phyloP scores from a whole-genome alignment of 2,113 vertebrate genomes.

The Ahaetulla prasina region DNA sequence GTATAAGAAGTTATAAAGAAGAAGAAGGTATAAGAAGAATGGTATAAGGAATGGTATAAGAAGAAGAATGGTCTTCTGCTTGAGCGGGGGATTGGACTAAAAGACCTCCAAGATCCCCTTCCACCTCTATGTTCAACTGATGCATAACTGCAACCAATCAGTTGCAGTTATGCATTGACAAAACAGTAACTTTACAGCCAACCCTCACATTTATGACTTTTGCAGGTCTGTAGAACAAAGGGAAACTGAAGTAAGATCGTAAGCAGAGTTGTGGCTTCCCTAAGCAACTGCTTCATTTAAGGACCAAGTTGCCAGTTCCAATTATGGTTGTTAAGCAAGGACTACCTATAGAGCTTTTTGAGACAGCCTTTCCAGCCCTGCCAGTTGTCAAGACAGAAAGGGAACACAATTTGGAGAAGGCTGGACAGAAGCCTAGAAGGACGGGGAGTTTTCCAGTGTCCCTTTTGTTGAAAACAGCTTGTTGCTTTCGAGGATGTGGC shows the following conservation, averaged over 20 bases:
- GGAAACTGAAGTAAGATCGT: not conserved
- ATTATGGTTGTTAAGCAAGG: not conserved
- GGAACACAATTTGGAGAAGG: not conserved
- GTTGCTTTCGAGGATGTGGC: not conserved
- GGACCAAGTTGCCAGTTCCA: not conserved
- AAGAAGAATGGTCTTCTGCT: too few species aligned
- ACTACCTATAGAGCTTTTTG: not conserved
- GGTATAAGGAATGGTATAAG: too few species aligned
- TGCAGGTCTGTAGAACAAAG: not conserved
- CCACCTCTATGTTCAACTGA: too few species aligned
- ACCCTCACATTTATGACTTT: not conserved
- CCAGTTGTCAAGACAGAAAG: not conserved
- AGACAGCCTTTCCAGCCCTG: not conserved
- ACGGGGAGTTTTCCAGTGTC: not conserved
- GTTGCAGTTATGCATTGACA: not conserved
- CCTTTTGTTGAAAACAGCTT: not conserved
- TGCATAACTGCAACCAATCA: too few species aligned
- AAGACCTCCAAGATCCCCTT: too few species aligned
- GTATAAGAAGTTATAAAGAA: too few species aligned
- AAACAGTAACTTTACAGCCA: not conserved
- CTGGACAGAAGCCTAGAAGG: not conserved
- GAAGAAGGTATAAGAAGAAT: too few species aligned
- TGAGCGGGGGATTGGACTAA: too few species aligned
- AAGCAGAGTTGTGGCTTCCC: not conserved
- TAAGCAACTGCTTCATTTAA: not conserved